Evolutionary conservation across 2,113 vertebrate genomes (phyloP).

Genomic region (Dipodomys spectabilis): DNA sequence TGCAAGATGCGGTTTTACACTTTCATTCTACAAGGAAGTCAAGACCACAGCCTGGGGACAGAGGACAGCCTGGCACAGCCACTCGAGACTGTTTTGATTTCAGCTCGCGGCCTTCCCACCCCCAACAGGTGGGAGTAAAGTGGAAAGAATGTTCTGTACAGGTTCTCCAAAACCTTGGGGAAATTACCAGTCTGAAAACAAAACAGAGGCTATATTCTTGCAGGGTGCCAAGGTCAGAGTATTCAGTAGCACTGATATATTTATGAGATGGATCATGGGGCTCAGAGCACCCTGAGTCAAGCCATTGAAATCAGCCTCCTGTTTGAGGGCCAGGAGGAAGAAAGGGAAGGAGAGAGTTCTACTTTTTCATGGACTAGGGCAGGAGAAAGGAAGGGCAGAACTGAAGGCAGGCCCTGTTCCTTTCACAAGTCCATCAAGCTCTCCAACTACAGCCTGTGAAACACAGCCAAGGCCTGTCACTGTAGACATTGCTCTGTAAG

Average conservation of each 20-base stretch:
- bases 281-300: background rate
- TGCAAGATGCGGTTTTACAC: background rate
- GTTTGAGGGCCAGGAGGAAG: background rate
- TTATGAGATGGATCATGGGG: background rate
- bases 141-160: background rate
- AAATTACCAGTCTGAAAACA: background rate
- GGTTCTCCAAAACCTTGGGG: background rate
- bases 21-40: fast-evolving
- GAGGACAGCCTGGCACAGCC: background rate
- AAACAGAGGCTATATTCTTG: too few species aligned
- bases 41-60: fast-evolving
- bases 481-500: background rate
- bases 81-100: background rate
- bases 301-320: background rate
- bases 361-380: background rate
- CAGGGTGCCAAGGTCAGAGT: background rate
- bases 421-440: background rate
- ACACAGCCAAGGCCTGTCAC: background rate
- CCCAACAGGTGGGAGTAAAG: slow-evolving; percentile 48
- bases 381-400: background rate
- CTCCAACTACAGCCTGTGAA: background rate
- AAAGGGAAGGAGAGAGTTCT: background rate
- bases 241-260: fast-evolving
- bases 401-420: background rate
- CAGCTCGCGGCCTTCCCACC: background rate